Evolutionary conservation across 2,113 vertebrate genomes (phyloP), one percentile per base, ranked within the genome.

Genomic region (Salvelinus namaycush): DNA sequence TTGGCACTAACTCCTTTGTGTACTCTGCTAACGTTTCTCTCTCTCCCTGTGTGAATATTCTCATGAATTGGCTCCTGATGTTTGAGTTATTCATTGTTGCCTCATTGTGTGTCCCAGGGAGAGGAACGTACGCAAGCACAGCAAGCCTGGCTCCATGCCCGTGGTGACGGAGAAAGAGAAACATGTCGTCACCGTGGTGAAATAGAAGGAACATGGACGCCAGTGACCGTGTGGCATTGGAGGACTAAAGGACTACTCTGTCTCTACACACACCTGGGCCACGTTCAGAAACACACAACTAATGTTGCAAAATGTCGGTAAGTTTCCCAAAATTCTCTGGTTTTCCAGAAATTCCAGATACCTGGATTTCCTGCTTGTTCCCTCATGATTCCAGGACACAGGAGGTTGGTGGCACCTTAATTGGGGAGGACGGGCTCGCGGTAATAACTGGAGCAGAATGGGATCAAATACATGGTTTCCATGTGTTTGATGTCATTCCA

Each of bases 101-200:
- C 76, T 83, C 80, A 72, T 60, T 68, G 48, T 34, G 79, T 49
- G 87, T 89, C 75, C 74, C 84, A 99, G 97, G 94, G 96, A 98
- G 82, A 68, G 87, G 88, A 99, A 98, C 68, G 94, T 97, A 70
- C 95, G 93, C 67, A 96, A 96, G 88, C 97, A 99, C 88, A 99
- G 97, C 96, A 98, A 95, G 83, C 95, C 95, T 0, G 97, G 96
- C 79, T 92, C 93, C 31, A 76, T 97, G 80, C 94, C 95, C 0
- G 0, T 95, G 65, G 86, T 96, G 84, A 87, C 96, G 1, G 96
- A 97, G 92, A 98, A 90, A 91, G 92, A 95, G 91, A 98, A 97
- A 51, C 96, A 97, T 14, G 80, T 98, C 29, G 94, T 99, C 79
- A 92, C 96, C 14, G 96, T 98, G 80, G 94, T 99, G 81, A 95